A percentile compares a stretch with the other conserved stretches of the same genome.
Evolutionary conservation across 2,888 invertebrate genomes (phyloP).

Genomic region (Tryphoninae sp.): DNA sequence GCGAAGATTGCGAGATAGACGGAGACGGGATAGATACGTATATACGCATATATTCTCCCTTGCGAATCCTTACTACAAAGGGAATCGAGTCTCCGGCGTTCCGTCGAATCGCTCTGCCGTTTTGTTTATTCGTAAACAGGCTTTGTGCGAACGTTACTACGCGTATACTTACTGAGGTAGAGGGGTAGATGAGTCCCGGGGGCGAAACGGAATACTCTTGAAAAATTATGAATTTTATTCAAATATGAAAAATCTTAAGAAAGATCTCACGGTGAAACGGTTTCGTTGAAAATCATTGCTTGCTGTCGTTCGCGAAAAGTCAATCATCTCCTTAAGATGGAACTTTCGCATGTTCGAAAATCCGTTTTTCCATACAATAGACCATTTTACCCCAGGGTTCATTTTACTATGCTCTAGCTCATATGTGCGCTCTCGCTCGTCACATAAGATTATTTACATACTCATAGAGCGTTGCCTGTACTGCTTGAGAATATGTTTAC

Average conservation of each 20-base stretch:
- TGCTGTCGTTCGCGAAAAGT: no score
- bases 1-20: conserved; percentile 6
- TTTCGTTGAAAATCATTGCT: no score
- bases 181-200: background rate
- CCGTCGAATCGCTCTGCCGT: conserved; percentile 58
- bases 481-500: conserved; percentile 1
- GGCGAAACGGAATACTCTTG: background rate
- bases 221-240: background rate
- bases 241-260: background rate
- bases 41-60: conserved; percentile 56
- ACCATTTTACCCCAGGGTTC: conserved; percentile 36
- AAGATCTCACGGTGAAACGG: background rate
- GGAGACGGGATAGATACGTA: conserved; percentile 38
- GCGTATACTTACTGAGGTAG: background rate
- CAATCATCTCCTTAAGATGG: background rate
- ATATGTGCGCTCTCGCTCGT: conserved; percentile 15
- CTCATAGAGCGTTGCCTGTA: background rate
- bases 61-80: conserved; percentile 59
- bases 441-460: conserved; percentile 38
- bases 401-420: conserved; percentile 19
- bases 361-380: background rate
- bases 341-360: background rate
- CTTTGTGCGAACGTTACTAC: conserved; percentile 30
- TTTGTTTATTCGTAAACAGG: conserved; percentile 68
- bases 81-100: conserved; percentile 31